These are phyloP conservation scores for Silurus meridionalis DNA, from an alignment of 2,113 vertebrate species.

Conservation along the genomic window DNA sequence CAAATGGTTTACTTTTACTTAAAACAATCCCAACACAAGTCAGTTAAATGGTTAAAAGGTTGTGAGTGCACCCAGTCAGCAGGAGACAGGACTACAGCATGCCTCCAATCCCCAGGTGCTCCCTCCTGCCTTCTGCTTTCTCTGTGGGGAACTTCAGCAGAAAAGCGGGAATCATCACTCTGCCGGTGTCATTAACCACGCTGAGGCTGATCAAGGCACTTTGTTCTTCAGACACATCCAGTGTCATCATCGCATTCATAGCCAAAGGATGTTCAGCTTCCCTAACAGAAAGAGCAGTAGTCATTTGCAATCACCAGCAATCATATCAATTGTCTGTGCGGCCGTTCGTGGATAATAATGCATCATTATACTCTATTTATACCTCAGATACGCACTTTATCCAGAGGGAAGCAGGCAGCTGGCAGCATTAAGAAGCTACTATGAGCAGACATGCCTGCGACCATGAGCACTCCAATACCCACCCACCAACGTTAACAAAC, in stretches of 20 bases:
- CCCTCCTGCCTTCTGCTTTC: conserved; percentile 31
- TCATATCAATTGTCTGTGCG: conserved; percentile 54
- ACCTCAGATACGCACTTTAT: conserved; percentile 24
- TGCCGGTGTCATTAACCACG: conserved; percentile 40
- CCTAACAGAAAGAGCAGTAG: conserved; percentile 38
- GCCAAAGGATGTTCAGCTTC: conserved; percentile 44
- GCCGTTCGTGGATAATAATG: conserved; percentile 46
- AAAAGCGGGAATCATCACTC: conserved; percentile 8
- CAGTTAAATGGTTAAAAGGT: neutral
- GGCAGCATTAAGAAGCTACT: conserved; percentile 36
- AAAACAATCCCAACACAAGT: neutral
- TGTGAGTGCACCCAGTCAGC: conserved; percentile 1
- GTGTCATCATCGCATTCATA: conserved; percentile 46
- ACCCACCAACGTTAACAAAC: conserved; percentile 12
- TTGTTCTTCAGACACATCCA: conserved; percentile 43
- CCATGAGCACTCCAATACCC: conserved; percentile 23
- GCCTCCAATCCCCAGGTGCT: conserved; percentile 28
- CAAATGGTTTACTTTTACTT: neutral
- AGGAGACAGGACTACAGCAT: neutral
- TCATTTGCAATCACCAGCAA: conserved; percentile 52
- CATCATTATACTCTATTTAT: conserved; percentile 56
- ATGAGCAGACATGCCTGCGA: conserved; percentile 35
- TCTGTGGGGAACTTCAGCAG: conserved; percentile 30
- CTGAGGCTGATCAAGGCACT: conserved; percentile 45
- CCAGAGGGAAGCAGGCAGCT: conserved; percentile 42